Evolutionary conservation across 1,140 invertebrate species (phyloP).

Genomic region (Metaphire vulgaris): DNA sequence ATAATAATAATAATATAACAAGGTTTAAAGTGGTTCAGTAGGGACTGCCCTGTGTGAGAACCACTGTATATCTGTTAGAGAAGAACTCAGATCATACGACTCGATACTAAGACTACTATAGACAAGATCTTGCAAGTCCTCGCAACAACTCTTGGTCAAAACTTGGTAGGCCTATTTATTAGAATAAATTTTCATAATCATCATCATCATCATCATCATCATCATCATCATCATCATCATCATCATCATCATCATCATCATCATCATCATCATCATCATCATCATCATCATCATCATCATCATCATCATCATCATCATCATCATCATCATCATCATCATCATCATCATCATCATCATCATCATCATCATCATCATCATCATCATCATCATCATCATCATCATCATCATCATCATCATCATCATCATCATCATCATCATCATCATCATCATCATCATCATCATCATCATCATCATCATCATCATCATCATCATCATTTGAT

Average conservation of each 20-base stretch:
- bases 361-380: conserved; percentile 17
- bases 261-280: conserved; percentile 23
- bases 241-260: conserved; percentile 24
- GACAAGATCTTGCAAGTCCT: no score
- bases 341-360: conserved; percentile 13
- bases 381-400: conserved; percentile 21
- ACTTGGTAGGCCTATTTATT: no score
- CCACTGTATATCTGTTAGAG: no score
- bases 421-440: conserved; percentile 15
- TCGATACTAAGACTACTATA: no score
- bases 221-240: conserved; percentile 24
- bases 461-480: conserved; percentile 14
- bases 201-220: conserved; percentile 22
- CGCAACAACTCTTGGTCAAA: no score
- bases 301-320: conserved; percentile 22
- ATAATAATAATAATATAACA: no score
- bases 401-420: conserved; percentile 19
- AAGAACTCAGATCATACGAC: no score
- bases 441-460: conserved; percentile 2
- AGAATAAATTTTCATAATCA: conserved; percentile 16
- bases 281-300: conserved; percentile 12
- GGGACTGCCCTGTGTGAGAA: no score
- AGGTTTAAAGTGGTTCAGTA: no score
- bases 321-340: conserved; percentile 20
- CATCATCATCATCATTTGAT: neutral